Base-by-base conservation (phyloP, 2,888 invertebrate genomes). In the Tryphoninae sp. region DNA sequence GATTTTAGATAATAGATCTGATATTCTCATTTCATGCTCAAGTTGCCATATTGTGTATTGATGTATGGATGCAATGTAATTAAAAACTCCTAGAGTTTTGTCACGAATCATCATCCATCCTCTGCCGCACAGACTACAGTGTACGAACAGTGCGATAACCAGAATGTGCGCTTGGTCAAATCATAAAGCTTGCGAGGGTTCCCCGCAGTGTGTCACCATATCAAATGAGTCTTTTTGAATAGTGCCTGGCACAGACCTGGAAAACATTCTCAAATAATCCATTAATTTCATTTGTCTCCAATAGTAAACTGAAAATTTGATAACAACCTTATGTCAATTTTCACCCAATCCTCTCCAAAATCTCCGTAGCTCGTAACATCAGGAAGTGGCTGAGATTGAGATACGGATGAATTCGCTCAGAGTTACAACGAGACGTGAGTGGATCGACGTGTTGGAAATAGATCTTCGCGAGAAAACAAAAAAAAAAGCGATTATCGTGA, bases 51-150 rank as follows among this genome's bases (percentile, higher is more conserved):
- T 86, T 85, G 78, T 86, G 80, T 33, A 13, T 0, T 69, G 84
- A 86, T 83, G 80, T 86, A 86, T 89, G 88, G 90, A 86, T 81
- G 84, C 67, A 75, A 82, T 90, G 90, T 90, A 90, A 91, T 91
- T 90, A 87, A 85, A 87, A 87, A 85, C 83, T 85, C 81, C 79
- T 75, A 49, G 65, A 83, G 86, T 85, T 88, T 86, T 84, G 16
- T 61, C 64, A 62, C n/a, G n/a, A 33, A 67, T 33, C 19, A 33
- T 62, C 58, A 61, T 45, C 2, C 13, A 53, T 42, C 49, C 22
- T 26, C 9, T 6, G 11, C 7, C 53, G 11, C 4, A 11, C 40
- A 76, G 6, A 33, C 33, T 33, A 33, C 33, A 1, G 6, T 33
- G 0, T 45, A 45, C 45, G 13, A 2, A 45, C 13, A 2, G 11